Conservation (phyloP, 1,140 invertebrate species). For the Proctacanthus coquilletti region DNA sequence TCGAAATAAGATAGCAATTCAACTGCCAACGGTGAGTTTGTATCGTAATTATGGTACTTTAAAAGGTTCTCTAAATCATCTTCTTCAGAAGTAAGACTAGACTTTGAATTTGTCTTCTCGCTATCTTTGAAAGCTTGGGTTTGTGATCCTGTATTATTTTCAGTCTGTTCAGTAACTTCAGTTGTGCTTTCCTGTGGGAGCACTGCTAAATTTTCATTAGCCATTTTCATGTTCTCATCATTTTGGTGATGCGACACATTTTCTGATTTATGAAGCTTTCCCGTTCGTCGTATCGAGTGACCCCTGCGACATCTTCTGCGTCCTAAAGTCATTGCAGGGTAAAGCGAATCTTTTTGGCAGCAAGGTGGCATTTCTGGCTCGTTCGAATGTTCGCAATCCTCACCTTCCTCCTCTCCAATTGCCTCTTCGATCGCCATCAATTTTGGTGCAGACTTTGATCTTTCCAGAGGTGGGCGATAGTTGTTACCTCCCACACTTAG, state of each 20-base stretch:
- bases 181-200: background rate
- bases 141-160: constrained; percentile 13
- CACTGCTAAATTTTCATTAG: no score
- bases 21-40: constrained; percentile 19
- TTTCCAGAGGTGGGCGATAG: constrained; percentile 78
- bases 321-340: constrained; percentile 31
- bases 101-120: constrained; percentile 4
- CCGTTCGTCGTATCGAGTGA: constrained; percentile 24
- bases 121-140: no score
- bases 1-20: constrained; percentile 29
- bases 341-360: constrained; percentile 30
- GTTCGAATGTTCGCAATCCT: constrained; percentile 34
- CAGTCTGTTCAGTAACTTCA: background rate
- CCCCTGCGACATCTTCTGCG: constrained; percentile 27
- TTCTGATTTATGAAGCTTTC: no score
- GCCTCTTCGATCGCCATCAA: constrained; percentile 88
- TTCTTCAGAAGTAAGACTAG: constrained; percentile 18
- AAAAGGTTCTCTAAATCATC: constrained; percentile 29
- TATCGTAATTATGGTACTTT: constrained; percentile 19
- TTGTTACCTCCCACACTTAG: constrained; percentile 65
- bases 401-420: constrained; percentile 65
- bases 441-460: constrained; percentile 90
- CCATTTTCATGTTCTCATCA: no score
- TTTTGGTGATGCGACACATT: no score
- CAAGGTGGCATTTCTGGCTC: constrained; percentile 26